Conservation (phyloP, 2,888 invertebrate species). For the Eupithecia subumbrata region DNA sequence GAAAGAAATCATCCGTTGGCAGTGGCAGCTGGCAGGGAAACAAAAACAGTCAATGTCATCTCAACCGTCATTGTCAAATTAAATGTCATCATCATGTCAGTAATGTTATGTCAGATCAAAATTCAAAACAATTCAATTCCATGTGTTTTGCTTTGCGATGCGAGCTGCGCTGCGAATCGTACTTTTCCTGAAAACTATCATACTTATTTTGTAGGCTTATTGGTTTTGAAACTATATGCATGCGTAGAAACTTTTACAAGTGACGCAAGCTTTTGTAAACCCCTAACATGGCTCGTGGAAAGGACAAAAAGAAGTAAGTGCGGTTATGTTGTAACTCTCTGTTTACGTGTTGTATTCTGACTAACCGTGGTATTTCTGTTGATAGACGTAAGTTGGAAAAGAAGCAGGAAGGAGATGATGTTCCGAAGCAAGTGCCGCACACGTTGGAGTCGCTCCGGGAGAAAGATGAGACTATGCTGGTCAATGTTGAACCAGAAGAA, state of each 20-base stretch:
- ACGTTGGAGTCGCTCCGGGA: slow-evolving; percentile 97
- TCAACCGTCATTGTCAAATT: no score
- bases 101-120: neutral
- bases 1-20: no score
- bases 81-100: no score
- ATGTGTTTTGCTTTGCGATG: neutral
- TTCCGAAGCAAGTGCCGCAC: slow-evolving; percentile 86
- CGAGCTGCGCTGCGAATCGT: neutral
- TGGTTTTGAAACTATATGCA: neutral
- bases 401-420: slow-evolving; percentile 79
- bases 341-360: slow-evolving; percentile 28
- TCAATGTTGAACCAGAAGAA: slow-evolving; percentile 89
- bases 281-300: slow-evolving; percentile 74
- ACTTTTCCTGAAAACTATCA: neutral
- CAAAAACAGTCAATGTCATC: no score
- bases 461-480: slow-evolving; percentile 94
- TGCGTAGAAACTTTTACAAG: neutral
- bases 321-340: slow-evolving; percentile 50
- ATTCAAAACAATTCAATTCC: neutral
- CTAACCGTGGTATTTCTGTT: slow-evolving; percentile 39
- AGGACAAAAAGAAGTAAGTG: slow-evolving; percentile 80
- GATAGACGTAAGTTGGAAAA: slow-evolving; percentile 77
- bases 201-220: neutral
- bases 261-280: slow-evolving; percentile 7
- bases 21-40: no score